Evolutionary conservation across 2,113 vertebrate genomes (phyloP), one percentile per base, ranked within the genome.

Genomic region (Ictalurus punctatus): DNA sequence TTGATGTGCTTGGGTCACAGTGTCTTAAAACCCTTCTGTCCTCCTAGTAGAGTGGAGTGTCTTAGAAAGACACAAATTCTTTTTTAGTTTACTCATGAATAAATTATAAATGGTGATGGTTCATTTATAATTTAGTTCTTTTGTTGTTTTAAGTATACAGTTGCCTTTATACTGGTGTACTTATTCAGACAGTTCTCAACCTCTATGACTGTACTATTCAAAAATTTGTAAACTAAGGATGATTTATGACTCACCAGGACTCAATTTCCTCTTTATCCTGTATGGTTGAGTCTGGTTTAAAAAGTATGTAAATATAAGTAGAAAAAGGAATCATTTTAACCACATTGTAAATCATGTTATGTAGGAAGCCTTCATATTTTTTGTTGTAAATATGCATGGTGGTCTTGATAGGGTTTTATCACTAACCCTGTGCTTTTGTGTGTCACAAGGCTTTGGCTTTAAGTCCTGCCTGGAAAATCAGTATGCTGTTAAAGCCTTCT

Each of bases 401-500:
- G 59, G 58, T 63, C 19, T 23, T 40, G 58, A 83, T 61, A 59
- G 58, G 58, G 81, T 63, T 83, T 83, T 83, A 83, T 83, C 81
- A 83, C 10, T 27, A 83, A 63, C 58, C 81, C 16, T 2, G n/a
- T 63, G 76, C 84, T 73, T 44, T 81, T 74, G 87, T 90, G 79
- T 86, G 71, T 80, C 80, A 87, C 73, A 87, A 69, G 69, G 73
- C 89, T 61, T 37, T 76, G 81, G 81, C 82, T 89, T 37, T 89
- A 91, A 85, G 21, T 89, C 83, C 76, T 85, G 63, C 83, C 59
- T 82, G 88, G 63, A 91, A 83, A 87, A 91, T 89, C 86, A 88
- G 88, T 74, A 81, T 61, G 40, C 85, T 90, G 87, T 67, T 84
- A 89, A 88, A 91, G 86, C 90, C 90, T 89, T 85, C 71, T 88